Conservation (phyloP, 2,888 invertebrate species). For the Sinohyriopsis cumingii region DNA sequence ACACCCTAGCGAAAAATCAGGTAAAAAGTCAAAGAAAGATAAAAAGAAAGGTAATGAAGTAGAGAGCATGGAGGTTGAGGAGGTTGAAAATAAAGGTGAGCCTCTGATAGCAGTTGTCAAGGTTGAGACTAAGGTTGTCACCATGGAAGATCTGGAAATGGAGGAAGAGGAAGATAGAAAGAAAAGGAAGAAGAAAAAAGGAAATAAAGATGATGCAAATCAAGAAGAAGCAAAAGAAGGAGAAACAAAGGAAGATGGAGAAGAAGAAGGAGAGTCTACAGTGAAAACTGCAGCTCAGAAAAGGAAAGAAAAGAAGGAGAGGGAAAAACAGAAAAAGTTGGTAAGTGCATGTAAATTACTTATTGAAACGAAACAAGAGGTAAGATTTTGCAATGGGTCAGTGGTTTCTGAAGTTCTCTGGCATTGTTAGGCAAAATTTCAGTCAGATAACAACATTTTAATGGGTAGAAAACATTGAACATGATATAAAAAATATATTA, state of each 20-base stretch:
- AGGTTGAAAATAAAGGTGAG: constrained; percentile 4
- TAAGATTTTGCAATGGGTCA: no score
- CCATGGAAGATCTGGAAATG: constrained; percentile 50
- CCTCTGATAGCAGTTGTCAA: constrained; percentile 7
- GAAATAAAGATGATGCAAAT: constrained; percentile 66
- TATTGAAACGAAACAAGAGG: no score
- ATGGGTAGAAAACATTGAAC: no score
- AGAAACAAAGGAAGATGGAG: constrained; percentile 67
- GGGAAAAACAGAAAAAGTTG: constrained; percentile 40
- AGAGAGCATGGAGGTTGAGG: constrained; percentile 20
- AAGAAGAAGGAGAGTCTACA: constrained; percentile 82
- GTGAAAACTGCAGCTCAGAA: constrained; percentile 72
- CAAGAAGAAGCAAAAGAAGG: constrained; percentile 64
- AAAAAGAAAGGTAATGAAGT: constrained; percentile 33
- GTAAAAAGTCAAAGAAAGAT: constrained; percentile 52
- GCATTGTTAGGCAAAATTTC: no score
- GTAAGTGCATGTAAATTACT: constrained; percentile 7
- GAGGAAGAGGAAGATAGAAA: constrained; percentile 47
- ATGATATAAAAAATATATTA: no score
- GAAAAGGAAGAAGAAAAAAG: constrained; percentile 24
- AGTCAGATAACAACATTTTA: no score
- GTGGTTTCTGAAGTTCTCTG: no score
- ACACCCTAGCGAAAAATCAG: constrained; percentile 50
- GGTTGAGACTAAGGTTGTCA: constrained; percentile 35
- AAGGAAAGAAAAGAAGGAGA: constrained; percentile 75